Percentiles rank a stretch among this genome's conserved stretches.
Conservation (phyloP, 2,888 invertebrate species). For the Acanthoscelides obtectus region DNA sequence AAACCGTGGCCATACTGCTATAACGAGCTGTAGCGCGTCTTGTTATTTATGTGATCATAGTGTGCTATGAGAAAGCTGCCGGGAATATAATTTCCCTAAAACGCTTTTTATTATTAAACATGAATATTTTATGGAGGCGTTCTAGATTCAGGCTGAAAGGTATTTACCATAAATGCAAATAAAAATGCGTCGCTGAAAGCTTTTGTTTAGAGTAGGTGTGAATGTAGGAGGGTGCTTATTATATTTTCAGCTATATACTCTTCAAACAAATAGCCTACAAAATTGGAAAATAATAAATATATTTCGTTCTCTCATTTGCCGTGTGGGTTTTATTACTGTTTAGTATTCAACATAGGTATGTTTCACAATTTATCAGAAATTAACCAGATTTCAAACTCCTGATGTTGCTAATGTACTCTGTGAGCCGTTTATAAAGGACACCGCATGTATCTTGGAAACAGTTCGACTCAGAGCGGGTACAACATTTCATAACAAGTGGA, state of each 20-base stretch:
- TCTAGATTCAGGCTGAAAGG: conserved; percentile 6
- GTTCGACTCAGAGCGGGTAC: too few relatives aligned
- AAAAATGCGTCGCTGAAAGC: neutral
- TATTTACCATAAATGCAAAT: neutral
- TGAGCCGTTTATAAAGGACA: too few relatives aligned
- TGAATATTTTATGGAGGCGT: conserved; percentile 13
- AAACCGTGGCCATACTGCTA: neutral
- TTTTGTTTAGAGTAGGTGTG: neutral
- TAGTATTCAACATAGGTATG: too few relatives aligned
- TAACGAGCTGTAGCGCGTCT: neutral
- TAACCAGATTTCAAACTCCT: too few relatives aligned
- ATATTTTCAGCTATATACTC: neutral
- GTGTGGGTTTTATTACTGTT: too few relatives aligned
- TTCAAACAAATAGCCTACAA: too few relatives aligned
- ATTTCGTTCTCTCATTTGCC: too few relatives aligned
- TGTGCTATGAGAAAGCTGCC: neutral
- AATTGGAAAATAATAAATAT: too few relatives aligned
- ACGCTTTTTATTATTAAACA: conserved; percentile 17
- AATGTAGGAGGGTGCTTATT: neutral
- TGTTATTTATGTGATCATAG: neutral
- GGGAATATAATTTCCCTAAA: conserved; percentile 15
- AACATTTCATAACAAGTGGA: too few relatives aligned
- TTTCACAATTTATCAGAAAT: too few relatives aligned
- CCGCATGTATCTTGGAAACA: too few relatives aligned
- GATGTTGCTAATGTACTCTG: too few relatives aligned